phyloP scores from a whole-genome alignment of 2,797 vertebrate genomes.

The Gallirallus australis region DNA sequence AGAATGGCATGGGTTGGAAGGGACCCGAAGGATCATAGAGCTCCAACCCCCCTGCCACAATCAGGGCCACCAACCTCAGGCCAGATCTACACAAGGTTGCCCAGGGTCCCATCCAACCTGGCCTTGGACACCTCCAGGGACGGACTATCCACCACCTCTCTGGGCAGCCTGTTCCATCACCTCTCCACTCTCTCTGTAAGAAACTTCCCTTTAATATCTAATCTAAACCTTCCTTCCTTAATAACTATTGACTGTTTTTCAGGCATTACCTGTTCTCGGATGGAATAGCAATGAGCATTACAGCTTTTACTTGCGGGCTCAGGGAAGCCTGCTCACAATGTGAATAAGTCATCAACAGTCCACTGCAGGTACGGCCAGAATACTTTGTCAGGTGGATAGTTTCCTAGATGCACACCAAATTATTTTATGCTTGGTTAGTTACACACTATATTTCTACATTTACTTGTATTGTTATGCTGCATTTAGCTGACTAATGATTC shows the following conservation, averaged over 20 bases:
- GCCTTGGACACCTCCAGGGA: too few relatives aligned
- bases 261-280: not conserved
- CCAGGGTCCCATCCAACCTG: too few relatives aligned
- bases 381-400: conserved; percentile 67
- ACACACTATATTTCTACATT: conserved; percentile 65
- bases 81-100: too few relatives aligned
- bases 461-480: conserved; percentile 63
- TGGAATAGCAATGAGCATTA: not conserved
- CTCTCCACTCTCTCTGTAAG: too few relatives aligned
- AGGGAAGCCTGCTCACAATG: not conserved
- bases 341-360: conserved; percentile 63
- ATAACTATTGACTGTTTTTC: not conserved
- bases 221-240: not conserved
- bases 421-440: conserved; percentile 78
- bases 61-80: too few relatives aligned
- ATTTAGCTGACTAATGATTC: conserved; percentile 73
- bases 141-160: too few relatives aligned
- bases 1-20: too few relatives aligned
- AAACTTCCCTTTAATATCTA: too few relatives aligned
- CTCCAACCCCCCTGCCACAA: too few relatives aligned
- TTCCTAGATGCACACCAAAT: conserved; percentile 67
- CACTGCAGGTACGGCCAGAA: conserved; percentile 42
- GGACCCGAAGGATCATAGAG: too few relatives aligned
- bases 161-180: too few relatives aligned
- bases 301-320: not conserved